Base-by-base conservation (phyloP, 1,140 invertebrate genomes). In the Cydia strobilella region DNA sequence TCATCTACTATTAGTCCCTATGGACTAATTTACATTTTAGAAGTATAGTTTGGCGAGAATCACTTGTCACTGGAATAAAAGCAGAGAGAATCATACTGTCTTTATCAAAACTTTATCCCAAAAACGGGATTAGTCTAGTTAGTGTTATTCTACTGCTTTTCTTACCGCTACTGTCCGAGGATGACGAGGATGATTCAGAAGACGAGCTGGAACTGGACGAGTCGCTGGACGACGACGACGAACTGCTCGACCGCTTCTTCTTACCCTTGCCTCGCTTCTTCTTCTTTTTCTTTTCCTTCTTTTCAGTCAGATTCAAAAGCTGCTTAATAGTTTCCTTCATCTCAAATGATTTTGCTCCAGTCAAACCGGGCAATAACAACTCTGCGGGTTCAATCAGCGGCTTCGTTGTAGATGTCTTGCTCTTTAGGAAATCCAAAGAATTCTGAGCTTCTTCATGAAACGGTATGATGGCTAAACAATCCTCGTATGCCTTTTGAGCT, bases 361-460 rank as follows among this genome's bases (percentile, higher is more conserved):
- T 91, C 13, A 94, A 79, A 20, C 93, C 93, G 35, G 94, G 94
- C 72, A 95, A 86, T 27, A 95, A 80, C 7, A 95, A 84, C 77
- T 95, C 94, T 12, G 91, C 87, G 1, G 94, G 94, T 82, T 95
- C 94, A 77, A 95, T 94, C 76, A 95, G 90, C 76, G 93, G 94
- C 79, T 94, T 95, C 3, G 80, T 80, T 12, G 84, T 92, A 54
- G 93, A 93, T 3, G 94, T 94, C 85, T 96, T 96, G 48, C 94
- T 94, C 81, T 96, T 96, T 23, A 97, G 93, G 78, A 96, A 96
- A 72, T 97, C 96, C 73, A 97, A 94, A 0, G 96, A 97, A 82
- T 96, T 96, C 77, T 96, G 95, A 0, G 97, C 97, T 88, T 98
- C 97, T 81, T 97, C 96, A 89, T 98, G 97, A 83, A 95, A 96